phyloP scores from a whole-genome alignment of 2,797 vertebrate genomes.

The Heliangelus exortis region DNA sequence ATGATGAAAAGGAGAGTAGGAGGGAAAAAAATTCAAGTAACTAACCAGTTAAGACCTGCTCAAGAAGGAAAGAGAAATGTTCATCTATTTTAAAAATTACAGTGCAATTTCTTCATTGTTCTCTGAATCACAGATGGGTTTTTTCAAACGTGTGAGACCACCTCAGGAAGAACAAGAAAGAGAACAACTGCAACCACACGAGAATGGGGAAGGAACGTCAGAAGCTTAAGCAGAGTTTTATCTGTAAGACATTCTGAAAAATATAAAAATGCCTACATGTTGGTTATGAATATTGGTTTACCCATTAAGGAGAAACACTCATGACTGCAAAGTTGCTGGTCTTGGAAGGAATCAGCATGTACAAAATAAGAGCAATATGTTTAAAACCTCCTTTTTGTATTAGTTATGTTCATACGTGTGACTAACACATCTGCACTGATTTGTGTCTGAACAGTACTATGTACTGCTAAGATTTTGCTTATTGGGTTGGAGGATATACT shows the following conservation, averaged over 20 bases:
- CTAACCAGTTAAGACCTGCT: background rate
- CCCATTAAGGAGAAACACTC: conserved; percentile 14
- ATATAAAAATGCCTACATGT: background rate
- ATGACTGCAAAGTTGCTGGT: conserved; percentile 27
- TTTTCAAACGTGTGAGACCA: conserved; percentile 96
- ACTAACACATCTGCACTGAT: conserved; percentile 31
- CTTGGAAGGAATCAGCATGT: background rate
- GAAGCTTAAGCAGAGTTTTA: conserved; percentile 83
- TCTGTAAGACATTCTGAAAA: conserved; percentile 31
- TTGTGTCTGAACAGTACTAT: background rate
- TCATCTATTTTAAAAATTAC: background rate
- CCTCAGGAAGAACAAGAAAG: conserved; percentile 95
- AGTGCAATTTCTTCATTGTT: background rate
- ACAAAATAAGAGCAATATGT: conserved; percentile 36
- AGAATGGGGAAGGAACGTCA: conserved; percentile 91
- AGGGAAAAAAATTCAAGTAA: background rate
- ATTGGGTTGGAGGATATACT: background rate
- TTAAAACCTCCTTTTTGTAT: background rate
- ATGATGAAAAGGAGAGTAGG: background rate
- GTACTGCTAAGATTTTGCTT: conserved; percentile 34
- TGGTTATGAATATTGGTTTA: conserved; percentile 9
- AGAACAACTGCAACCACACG: conserved; percentile 95
- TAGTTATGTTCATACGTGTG: background rate
- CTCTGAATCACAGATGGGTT: conserved; percentile 86
- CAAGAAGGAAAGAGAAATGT: background rate